Evolutionary conservation across 2,888 invertebrate genomes (phyloP), one percentile per base, ranked within the genome.

Genomic region (Dynastes tityus): DNA sequence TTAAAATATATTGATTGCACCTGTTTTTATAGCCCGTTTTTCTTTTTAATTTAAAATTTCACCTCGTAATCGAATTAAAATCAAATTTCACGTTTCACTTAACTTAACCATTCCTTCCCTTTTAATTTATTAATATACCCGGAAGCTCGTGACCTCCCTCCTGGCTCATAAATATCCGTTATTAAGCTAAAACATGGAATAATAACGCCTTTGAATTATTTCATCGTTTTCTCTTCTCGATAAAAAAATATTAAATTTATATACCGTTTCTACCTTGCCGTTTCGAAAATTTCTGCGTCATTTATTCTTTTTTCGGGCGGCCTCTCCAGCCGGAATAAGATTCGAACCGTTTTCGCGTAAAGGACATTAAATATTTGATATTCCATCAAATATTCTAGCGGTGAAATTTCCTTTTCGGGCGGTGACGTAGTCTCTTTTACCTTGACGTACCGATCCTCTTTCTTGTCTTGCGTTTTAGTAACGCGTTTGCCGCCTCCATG

Each of bases 251-350:
- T 58, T 22, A 58, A 58, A 58, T 58, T 58, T 58, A 58, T 58
- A 58, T 22, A 16, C 45, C 45, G 45, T 11, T 45, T 8, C 45
- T 45, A 11, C 45, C 45, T 58, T 5, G 55, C 32, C 63, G 63
- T 64, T 64, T n/a, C n/a, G 63, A 64, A 64, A 64, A 64, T 64
- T 64, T 29, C 13, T n/a, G 63, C 63, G n/a, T 32, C 63, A 64
- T 64, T 64, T 64, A 64, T 37, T 64, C 32, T 64, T 64, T 63
- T 22, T 16, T 45, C 55, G 55, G n/a, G 6, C 37, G 63, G 13
- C 13, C 29, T 58, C 27, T 29, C 63, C 63, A 8, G 2, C 6
- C 63, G 37, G 29, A 64, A 37, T 37, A 64, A 64, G 27, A 32
- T 64, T 64, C 63, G 37, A 64, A 64, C 63, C 63, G 27, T 64